These are phyloP conservation scores for Callionymus lyra DNA, from an alignment of 2,113 vertebrate genomes.

Conservation along the genomic window DNA sequence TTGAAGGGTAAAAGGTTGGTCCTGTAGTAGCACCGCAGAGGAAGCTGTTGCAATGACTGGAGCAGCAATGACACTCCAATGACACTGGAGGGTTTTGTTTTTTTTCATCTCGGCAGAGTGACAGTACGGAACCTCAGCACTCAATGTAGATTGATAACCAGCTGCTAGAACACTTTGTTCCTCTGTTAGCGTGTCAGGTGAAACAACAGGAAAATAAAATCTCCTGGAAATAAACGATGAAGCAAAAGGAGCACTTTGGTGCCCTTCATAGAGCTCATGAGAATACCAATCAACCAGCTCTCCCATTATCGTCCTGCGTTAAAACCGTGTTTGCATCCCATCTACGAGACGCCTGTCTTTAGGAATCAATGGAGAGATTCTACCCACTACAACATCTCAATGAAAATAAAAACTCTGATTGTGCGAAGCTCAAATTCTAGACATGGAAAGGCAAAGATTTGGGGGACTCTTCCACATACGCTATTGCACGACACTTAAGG, in stretches of 20 bases:
- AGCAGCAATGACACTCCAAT: slow-evolving; percentile 46
- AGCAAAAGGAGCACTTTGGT: slow-evolving; percentile 37
- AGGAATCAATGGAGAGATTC: no score
- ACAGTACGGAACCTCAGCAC: slow-evolving; percentile 20
- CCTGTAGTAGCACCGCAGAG: slow-evolving; percentile 41
- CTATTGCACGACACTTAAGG: slow-evolving; percentile 54
- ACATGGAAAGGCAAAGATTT: slow-evolving; percentile 60
- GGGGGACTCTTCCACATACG: slow-evolving; percentile 52
- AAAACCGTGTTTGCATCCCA: no score
- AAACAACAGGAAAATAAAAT: slow-evolving; percentile 15
- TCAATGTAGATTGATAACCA: slow-evolving; percentile 34
- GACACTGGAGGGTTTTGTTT: slow-evolving; percentile 36
- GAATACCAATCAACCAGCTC: no score
- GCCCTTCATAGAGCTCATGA: slow-evolving; percentile 31
- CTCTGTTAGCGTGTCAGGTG: not conserved
- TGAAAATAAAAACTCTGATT: slow-evolving; percentile 56
- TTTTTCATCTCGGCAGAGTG: slow-evolving; percentile 19
- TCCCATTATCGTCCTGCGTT: no score
- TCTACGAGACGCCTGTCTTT: no score
- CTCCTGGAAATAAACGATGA: slow-evolving; percentile 10
- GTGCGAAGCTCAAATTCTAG: slow-evolving; percentile 65
- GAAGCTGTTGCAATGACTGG: slow-evolving; percentile 19
- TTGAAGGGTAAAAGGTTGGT: slow-evolving; percentile 1
- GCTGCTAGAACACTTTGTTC: slow-evolving; percentile 35
- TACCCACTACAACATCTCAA: slow-evolving; percentile 15